Conservation (phyloP, 1,140 invertebrate genomes). For the Drepana arcuata region DNA sequence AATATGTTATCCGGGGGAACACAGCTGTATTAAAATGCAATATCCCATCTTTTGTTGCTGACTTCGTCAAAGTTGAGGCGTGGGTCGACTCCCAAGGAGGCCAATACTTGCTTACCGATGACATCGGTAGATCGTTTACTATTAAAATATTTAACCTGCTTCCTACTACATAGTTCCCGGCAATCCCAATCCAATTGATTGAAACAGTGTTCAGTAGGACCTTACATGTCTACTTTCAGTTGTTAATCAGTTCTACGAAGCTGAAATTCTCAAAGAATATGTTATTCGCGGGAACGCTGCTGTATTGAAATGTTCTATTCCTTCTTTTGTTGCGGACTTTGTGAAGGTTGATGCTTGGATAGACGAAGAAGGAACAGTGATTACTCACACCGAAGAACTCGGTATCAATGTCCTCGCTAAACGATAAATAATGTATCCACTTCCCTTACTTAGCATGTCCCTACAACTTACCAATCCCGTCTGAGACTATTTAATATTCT, state of each 20-base stretch:
- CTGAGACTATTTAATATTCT: slow-evolving; percentile 51
- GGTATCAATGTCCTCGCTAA: slow-evolving; percentile 64
- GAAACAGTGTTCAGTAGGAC: too few species aligned
- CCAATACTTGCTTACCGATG: slow-evolving; percentile 73
- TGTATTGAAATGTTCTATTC: slow-evolving; percentile 85
- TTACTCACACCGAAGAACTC: slow-evolving; percentile 74
- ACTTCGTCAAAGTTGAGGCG: slow-evolving; percentile 90
- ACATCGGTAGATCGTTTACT: too few species aligned
- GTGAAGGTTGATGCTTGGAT: slow-evolving; percentile 85
- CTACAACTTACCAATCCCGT: slow-evolving; percentile 35
- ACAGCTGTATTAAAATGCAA: slow-evolving; percentile 93
- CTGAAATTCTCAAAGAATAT: slow-evolving; percentile 84
- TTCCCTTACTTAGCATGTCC: slow-evolving; percentile 33
- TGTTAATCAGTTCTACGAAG: slow-evolving; percentile 86
- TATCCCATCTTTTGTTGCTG: slow-evolving; percentile 92
- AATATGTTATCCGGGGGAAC: slow-evolving; percentile 93
- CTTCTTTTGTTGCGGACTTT: slow-evolving; percentile 86
- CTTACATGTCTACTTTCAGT: slow-evolving; percentile 75
- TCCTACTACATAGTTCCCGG: too few species aligned
- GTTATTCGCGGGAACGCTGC: slow-evolving; percentile 87
- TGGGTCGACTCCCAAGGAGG: slow-evolving; percentile 88
- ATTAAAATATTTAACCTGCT: too few species aligned
- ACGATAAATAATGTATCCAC: slow-evolving; percentile 24
- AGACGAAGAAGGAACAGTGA: slow-evolving; percentile 75
- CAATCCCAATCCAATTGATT: too few species aligned